A percentile compares a stretch with the other conserved stretches of the same genome.
These are phyloP conservation scores for Otolemur crassicaudatus DNA, from an alignment of 2,797 vertebrate species.

Conservation along the genomic window DNA sequence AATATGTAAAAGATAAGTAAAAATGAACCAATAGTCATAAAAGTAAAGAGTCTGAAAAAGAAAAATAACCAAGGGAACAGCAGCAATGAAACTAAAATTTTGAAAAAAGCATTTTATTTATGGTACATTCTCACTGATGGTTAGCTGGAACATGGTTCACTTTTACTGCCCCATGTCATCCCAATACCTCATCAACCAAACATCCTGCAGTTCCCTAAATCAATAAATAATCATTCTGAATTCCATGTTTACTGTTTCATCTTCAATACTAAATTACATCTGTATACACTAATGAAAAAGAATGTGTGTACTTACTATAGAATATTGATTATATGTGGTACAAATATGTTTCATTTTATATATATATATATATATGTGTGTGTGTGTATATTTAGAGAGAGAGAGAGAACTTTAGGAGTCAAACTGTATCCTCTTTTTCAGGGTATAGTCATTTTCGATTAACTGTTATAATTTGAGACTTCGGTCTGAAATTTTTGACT, in stretches of 20 bases:
- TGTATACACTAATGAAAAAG: not conserved
- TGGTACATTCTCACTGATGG: not conserved
- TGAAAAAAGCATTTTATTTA: not conserved
- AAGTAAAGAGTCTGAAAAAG: not conserved
- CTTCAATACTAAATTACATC: not conserved
- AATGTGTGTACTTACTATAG: not conserved
- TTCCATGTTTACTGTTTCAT: not conserved
- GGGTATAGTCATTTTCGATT: not conserved
- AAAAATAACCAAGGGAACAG: not conserved
- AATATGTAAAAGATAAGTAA: not conserved
- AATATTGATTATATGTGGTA: not conserved
- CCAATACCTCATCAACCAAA: not conserved
- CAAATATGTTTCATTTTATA: not conserved
- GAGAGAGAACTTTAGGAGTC: not conserved
- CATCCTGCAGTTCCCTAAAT: not conserved
- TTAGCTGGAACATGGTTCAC: no score
- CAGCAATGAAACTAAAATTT: not conserved
- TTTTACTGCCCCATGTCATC: not conserved
- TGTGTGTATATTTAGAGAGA: no score
- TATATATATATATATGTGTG: no score
- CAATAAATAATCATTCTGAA: not conserved
- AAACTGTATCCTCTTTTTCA: not conserved
- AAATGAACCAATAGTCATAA: not conserved
- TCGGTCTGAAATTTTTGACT: not conserved
- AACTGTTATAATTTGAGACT: not conserved